Conservation (phyloP, 2,888 invertebrate species). For the Escarpia spicata region DNA sequence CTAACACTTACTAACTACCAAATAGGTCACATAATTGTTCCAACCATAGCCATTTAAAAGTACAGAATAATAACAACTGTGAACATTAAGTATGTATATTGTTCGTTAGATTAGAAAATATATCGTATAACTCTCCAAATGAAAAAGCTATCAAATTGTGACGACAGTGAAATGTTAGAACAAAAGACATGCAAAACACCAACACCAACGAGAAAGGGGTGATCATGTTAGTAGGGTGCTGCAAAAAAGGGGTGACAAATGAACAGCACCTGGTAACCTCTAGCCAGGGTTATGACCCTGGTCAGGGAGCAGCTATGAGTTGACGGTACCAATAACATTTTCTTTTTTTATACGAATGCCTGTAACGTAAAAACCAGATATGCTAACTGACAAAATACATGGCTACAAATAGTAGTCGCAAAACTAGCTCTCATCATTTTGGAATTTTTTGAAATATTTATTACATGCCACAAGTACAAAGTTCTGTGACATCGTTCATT, state of each 20-base stretch:
- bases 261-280: constrained; percentile 10
- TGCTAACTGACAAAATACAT: background rate
- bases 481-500: background rate
- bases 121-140: background rate
- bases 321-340: background rate
- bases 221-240: constrained; percentile 10
- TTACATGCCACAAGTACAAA: background rate
- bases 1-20: too few species aligned
- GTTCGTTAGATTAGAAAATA: background rate
- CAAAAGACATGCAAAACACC: background rate
- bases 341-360: background rate
- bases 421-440: background rate
- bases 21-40: background rate
- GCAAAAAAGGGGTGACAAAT: background rate
- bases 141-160: background rate
- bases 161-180: background rate
- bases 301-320: background rate
- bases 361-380: background rate
- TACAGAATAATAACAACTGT: background rate
- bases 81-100: background rate
- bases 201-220: background rate
- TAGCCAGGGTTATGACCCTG: background rate
- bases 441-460: background rate
- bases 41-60: background rate
- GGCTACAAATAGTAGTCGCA: background rate